Base-by-base conservation (phyloP, 2,797 vertebrate genomes). In the Phoeniculus purpureus region DNA sequence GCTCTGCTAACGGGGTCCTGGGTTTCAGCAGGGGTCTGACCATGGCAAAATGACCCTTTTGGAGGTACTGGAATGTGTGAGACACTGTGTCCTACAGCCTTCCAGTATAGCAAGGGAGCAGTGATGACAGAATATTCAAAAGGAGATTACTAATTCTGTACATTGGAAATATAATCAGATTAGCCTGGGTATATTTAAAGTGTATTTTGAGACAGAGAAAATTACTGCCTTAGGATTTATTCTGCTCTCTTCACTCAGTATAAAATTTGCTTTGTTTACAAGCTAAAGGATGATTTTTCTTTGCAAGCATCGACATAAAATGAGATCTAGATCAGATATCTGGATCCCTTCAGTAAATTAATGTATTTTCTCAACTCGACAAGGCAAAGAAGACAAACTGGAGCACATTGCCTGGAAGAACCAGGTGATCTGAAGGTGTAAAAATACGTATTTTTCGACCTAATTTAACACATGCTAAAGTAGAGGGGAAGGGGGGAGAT, bases 271-370 rank as follows among this genome's bases (percentile, higher is more conserved):
- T 94, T 91, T 56, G 81, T 91, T 95, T 91, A 94, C 68, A 85
- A 92, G 85, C 91, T 83, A 91, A 92, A 93, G 92, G 78, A 95
- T 72, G 7, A 61, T 72, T 96, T 96, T 90, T 92, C 89, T 90
- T 92, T 96, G 91, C 61, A 68, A 56, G 51, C 52, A 75, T 60
- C 8, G 11, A 80, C 81, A 82, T 85, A 93, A 94, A 94, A 92
- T 77, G 56, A 95, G 91, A 92, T 90, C 74, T 91, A 74, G 85
- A 91, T 90, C 83, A 86, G 83, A 79, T 93, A 94, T 81, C 56
- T 86, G 68, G 74, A 88, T 86, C 60, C 65, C 85, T 79, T 81
- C 56, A 79, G 70, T 92, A 92, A 86, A 91, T 58, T 51, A 90
- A 76, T 25, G 6, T 73, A 90, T 84, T 92, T 92, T 82, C 62